Percentiles rank a stretch among this genome's conserved stretches.
These are phyloP conservation scores for Platycercus adscitus DNA, from an alignment of 2,113 vertebrate genomes.

Conservation along the genomic window DNA sequence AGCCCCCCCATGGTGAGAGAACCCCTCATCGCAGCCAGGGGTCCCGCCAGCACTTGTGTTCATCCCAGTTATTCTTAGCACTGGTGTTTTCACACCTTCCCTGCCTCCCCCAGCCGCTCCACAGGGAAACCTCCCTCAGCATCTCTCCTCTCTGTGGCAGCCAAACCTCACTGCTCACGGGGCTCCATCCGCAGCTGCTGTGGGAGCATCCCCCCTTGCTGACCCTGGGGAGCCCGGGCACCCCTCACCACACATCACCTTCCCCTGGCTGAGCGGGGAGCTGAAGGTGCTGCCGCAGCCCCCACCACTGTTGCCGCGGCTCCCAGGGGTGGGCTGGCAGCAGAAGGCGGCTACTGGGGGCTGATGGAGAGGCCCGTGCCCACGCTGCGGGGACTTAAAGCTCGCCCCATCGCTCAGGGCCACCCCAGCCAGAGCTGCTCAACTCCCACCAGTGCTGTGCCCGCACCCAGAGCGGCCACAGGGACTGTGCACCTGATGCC, in stretches of 20 bases:
- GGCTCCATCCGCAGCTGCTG: background rate
- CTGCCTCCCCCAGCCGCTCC: background rate
- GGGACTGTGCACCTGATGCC: accelerated
- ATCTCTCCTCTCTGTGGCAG: background rate
- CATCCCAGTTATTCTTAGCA: background rate
- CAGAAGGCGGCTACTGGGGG: background rate
- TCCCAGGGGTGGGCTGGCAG: background rate
- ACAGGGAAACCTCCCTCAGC: constrained; percentile 13
- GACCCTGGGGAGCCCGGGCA: background rate
- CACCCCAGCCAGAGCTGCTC: background rate
- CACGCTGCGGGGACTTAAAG: accelerated
- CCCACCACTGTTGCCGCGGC: accelerated
- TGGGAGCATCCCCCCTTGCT: background rate
- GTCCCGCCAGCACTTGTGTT: background rate
- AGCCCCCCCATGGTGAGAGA: accelerated
- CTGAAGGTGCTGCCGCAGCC: background rate
- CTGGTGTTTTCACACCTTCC: background rate
- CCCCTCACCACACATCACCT: background rate
- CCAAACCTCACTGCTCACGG: background rate
- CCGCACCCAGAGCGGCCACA: accelerated
- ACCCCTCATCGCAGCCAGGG: background rate
- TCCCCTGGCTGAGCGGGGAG: background rate
- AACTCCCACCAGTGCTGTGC: background rate
- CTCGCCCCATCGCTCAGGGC: background rate
- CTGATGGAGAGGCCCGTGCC: background rate